Evolutionary conservation across 2,888 invertebrate species (phyloP), one percentile per base, ranked within the genome.

Genomic region (Eledone cirrhosa): DNA sequence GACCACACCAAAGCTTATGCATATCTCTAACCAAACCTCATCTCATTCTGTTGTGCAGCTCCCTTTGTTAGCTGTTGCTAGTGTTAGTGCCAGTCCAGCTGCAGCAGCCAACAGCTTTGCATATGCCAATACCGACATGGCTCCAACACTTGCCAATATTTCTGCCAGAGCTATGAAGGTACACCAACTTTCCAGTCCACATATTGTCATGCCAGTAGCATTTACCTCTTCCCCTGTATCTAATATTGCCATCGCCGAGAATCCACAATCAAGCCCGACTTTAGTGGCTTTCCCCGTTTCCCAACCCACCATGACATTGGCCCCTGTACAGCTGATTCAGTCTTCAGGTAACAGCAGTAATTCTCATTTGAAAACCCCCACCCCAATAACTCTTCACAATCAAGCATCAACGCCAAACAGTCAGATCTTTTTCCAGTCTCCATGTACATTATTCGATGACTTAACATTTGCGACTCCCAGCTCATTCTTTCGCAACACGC

Each of bases 71-170:
- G 72, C 72, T 41, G 33, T 72, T 4, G 72, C 72, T 11, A 33
- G 72, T 72, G 72, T 72, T 41, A 72, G 31, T 13, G 72, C 72
- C 24, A 72, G 72, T 22, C 72, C 72, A 7, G 72, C 72, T 33
- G 33, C n/a, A 41, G 72, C 24, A 24, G 31, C 72, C 72, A 72
- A 72, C n/a, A 72, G 72, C 72, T 72, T 72, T 33, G 31, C 72
- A 1, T 72, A 72, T n/a, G n/a, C 72, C 22, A 41, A 33, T 22
- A 72, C 72, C 3, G 72, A 72, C 33, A 72, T 31, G 29, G 22
- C n/a, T 13, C 27, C 63, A 24, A 63, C 63, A 24, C 63, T 63
- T n/a, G 63, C 33, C 33, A 69, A 29, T 19, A 72, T 72, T n/a
- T 72, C 72, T 72, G 31, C 72, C 4, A n/a, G 72, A 13, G 41